Percentiles rank a stretch among this genome's conserved stretches.
phyloP scores from a whole-genome alignment of 1,140 invertebrate genomes.

The Drosophila takahashii region DNA sequence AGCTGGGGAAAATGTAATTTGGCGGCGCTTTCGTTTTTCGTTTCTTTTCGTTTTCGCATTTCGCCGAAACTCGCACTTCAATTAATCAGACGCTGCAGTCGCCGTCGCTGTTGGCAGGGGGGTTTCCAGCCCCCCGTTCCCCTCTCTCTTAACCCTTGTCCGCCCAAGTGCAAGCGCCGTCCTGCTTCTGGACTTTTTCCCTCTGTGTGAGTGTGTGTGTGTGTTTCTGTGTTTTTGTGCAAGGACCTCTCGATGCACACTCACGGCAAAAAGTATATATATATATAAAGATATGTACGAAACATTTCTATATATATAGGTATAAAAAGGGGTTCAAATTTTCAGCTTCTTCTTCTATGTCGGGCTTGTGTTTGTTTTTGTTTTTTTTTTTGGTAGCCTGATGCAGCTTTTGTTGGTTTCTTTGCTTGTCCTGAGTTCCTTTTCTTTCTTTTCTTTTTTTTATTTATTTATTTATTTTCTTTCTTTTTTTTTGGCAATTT shows the following conservation, averaged over 20 bases:
- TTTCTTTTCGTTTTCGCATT: slow-evolving; percentile 51
- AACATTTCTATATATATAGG: slow-evolving; percentile 21
- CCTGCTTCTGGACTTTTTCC: slow-evolving; percentile 51
- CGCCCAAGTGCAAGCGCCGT: slow-evolving; percentile 45
- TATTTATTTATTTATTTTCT: not conserved
- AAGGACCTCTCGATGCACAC: slow-evolving; percentile 41
- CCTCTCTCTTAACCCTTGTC: slow-evolving; percentile 24
- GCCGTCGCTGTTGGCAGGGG: slow-evolving; percentile 22
- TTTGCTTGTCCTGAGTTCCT: slow-evolving; percentile 9
- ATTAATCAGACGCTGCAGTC: slow-evolving; percentile 77
- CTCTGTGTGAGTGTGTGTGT: slow-evolving; percentile 11
- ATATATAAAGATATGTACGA: slow-evolving; percentile 22
- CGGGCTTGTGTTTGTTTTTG: slow-evolving; percentile 25
- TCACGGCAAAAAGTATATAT: slow-evolving; percentile 10
- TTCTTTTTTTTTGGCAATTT: slow-evolving; percentile 40
- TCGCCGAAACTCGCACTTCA: slow-evolving; percentile 76
- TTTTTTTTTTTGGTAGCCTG: slow-evolving; percentile 18
- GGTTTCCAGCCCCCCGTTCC: no score
- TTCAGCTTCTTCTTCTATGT: slow-evolving; percentile 40
- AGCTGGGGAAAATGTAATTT: slow-evolving; percentile 62
- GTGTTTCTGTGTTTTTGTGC: slow-evolving; percentile 39
- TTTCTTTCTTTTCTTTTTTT: slow-evolving; percentile 18
- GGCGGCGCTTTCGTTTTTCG: slow-evolving; percentile 62
- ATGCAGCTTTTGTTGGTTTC: slow-evolving; percentile 42
- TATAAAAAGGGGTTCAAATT: slow-evolving; percentile 49